Evolutionary conservation across 2,797 vertebrate genomes (phyloP).

Genomic region (Petrocephalus sullivani): DNA sequence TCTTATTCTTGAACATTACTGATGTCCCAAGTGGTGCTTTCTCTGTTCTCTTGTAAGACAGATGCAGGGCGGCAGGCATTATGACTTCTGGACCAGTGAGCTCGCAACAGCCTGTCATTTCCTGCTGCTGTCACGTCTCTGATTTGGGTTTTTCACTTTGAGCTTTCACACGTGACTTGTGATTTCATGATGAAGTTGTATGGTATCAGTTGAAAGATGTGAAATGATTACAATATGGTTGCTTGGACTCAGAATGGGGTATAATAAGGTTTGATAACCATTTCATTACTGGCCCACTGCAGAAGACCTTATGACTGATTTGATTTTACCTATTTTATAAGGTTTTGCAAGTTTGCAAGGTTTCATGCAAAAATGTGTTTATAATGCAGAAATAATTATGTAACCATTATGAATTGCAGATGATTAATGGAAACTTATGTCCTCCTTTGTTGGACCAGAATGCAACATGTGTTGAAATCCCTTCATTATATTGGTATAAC

Average conservation of each 20-base stretch:
- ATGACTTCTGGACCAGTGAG: neutral
- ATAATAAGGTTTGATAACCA: constrained; percentile 1
- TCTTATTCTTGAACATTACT: neutral
- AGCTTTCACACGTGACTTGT: neutral
- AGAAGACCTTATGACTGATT: neutral
- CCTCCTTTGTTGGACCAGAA: too few species aligned
- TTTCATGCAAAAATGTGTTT: neutral
- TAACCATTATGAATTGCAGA: too few species aligned
- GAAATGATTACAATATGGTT: neutral
- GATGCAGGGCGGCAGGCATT: neutral
- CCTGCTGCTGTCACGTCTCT: neutral
- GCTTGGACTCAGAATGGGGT: neutral
- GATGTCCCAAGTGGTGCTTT: neutral
- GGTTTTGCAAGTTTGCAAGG: neutral
- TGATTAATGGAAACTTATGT: too few species aligned
- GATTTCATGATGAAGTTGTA: neutral
- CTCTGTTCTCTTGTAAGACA: neutral
- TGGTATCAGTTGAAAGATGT: neutral
- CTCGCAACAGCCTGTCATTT: neutral
- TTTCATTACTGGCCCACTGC: neutral
- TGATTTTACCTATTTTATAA: neutral
- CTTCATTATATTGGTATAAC: neutral
- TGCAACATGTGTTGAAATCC: too few species aligned
- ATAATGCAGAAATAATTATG: neutral
- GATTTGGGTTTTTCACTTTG: neutral